Evolutionary conservation across 1,140 invertebrate genomes (phyloP).

Genomic region (Hypothenemus hampei): DNA sequence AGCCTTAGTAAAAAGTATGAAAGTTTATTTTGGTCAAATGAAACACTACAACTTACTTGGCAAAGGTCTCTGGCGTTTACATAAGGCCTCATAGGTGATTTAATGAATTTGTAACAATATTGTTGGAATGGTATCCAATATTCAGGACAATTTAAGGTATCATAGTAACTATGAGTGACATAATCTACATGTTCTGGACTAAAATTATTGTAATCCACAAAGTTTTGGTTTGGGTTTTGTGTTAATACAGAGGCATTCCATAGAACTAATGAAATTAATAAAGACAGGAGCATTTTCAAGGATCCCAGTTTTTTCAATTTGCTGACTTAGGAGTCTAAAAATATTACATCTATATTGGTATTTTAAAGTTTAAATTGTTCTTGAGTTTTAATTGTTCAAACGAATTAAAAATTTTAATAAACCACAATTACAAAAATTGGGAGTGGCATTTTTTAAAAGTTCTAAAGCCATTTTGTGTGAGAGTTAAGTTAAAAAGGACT

Average conservation of each 20-base stretch:
- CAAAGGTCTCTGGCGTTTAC: slow-evolving; percentile 77
- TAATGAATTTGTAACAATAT: slow-evolving; percentile 83
- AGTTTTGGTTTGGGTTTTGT: not conserved
- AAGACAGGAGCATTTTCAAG: no score
- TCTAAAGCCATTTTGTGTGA: not conserved
- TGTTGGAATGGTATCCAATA: slow-evolving; percentile 73
- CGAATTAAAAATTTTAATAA: not conserved
- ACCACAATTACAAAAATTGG: not conserved
- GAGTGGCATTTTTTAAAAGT: no score
- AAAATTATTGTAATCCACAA: not conserved
- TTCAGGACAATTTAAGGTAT: slow-evolving; percentile 64
- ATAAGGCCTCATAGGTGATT: slow-evolving; percentile 71
- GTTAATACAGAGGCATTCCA: not conserved
- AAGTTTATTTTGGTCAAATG: not conserved
- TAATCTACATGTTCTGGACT: not conserved
- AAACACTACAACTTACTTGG: slow-evolving; percentile 47
- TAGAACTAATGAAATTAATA: no score
- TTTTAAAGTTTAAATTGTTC: not conserved
- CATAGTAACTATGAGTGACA: slow-evolving; percentile 13
- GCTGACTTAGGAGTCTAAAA: no score
- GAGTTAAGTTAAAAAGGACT: no score
- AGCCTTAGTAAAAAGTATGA: no score
- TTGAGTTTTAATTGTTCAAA: not conserved
- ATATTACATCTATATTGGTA: not conserved
- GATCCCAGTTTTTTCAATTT: no score